Evolutionary conservation across 2,888 invertebrate genomes (phyloP), one percentile per base, ranked within the genome.

Genomic region (Cyclophora albipunctata): DNA sequence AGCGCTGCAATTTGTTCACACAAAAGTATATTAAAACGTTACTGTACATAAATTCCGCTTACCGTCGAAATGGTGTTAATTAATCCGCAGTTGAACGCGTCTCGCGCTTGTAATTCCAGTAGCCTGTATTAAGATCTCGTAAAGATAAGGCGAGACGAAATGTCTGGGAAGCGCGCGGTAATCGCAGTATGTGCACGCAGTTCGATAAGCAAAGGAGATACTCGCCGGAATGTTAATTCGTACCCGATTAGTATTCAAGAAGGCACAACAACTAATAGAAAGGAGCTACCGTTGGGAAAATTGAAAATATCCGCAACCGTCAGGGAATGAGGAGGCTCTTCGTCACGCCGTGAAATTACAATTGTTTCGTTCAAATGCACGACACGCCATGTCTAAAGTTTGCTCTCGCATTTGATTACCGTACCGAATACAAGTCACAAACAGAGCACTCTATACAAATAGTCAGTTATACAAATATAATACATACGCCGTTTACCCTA

Each of bases 281-380:
- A 78, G 81, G 76, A 75, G 78, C 74, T 71, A 69, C 79, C 78
- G 76, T 73, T 70, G 80, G 75, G 84, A 83, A 84, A 87, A 87
- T 88, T 86, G 87, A 88, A 87, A 88, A 86, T 85, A 84, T 84
- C 85, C 86, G 78, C 82, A 83, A 78, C 81, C 80, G 78, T 80
- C 83, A 84, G 75, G 84, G 82, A 85, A 85, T 85, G 81, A 82
- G 82, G 61, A 73, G 75, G 64, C 71, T 80, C 79, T 81, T 77
- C 80, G 78, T 84, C 82, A 81, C 81, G 76, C 74, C 77, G 78
- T 78, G 77, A 78, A 86, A 85, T 85, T 83, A 81, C 80, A 79
- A 78, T 76, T 66, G 73, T 70, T 69, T 67, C 67, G 66, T 71
- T 75, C 72, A 60, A 64, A 83, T 80, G 77, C 84, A 57, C 60